A percentile compares a stretch with the other conserved stretches of the same genome.
Conservation (phyloP, 2,113 vertebrate genomes). For the Misgurnus anguillicaudatus region DNA sequence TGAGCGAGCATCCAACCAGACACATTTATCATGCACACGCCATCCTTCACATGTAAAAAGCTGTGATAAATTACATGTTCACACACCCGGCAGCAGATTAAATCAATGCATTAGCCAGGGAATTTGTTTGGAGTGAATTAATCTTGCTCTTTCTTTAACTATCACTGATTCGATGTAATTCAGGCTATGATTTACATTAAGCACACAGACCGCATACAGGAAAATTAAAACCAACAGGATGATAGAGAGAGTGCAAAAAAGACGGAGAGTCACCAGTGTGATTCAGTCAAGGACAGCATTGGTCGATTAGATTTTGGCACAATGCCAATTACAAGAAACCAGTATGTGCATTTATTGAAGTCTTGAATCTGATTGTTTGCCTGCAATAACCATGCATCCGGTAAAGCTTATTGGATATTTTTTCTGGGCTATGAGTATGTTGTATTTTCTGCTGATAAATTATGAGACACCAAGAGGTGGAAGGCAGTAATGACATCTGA, state of each 20-base stretch:
- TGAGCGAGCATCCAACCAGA: conserved; percentile 48
- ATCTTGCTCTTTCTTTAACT: conserved; percentile 1
- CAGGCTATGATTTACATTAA: not conserved
- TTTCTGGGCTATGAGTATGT: not conserved
- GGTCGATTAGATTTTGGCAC: conserved; percentile 45
- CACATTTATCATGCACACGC: conserved; percentile 38
- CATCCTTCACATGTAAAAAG: conserved; percentile 49
- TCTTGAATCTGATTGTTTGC: conserved; percentile 35
- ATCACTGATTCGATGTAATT: not conserved
- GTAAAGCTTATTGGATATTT: conserved; percentile 26
- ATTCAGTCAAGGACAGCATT: conserved; percentile 53
- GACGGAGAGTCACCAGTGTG: conserved; percentile 1
- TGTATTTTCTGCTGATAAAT: conserved; percentile 12
- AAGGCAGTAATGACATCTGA: conserved; percentile 32
- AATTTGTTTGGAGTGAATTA: conserved; percentile 41
- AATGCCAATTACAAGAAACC: conserved; percentile 51
- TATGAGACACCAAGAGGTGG: conserved; percentile 39
- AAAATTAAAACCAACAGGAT: conserved; percentile 19
- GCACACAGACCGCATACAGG: not conserved
- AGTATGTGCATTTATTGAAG: conserved; percentile 41
- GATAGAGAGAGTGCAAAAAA: conserved; percentile 3
- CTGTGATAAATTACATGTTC: conserved; percentile 47
- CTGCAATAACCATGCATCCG: conserved; percentile 34
- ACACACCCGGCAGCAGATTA: conserved; percentile 34
- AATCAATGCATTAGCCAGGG: conserved; percentile 37